Base-by-base conservation (phyloP, 2,113 vertebrate genomes). In the Paradisaea rubra region DNA sequence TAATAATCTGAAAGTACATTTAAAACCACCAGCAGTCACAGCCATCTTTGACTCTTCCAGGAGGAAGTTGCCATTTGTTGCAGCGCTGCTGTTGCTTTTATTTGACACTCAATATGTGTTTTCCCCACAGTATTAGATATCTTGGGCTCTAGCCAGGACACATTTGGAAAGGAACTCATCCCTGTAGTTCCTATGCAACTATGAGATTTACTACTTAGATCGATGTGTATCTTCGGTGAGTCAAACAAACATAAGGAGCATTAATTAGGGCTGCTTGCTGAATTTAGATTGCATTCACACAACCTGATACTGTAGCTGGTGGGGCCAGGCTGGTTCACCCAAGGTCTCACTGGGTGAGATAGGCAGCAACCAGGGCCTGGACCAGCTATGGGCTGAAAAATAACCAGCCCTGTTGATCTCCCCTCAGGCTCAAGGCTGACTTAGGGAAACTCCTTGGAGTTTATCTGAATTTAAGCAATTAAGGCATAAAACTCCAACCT, bases 71-170 rank as follows among this genome's bases (percentile, higher is more conserved):
- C 93, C 81, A 66, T 92, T 94, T 97, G 93, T 94, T 66, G 81
- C 66, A 86, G 80, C 83, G 60, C 81, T 27, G 85, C 85, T 91
- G 89, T 69, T 86, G 65, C 91, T 94, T 96, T 95, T 68, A 88
- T 93, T 78, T 95, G 95, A 97, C 89, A 94, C 69, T 91, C 95
- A 94, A 84, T 94, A 91, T 94, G 93, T 96, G 94, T 94, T 97
- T 96, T 94, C 86, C 94, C 95, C 86, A 86, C 90, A 92, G 92
- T 72, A 80, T 87, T 93, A 76, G 91, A 73, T 95, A 65, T 91
- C 88, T 89, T 95, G 95, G 92, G 83, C 86, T 94, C 86, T 44
- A 21, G 94, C 95, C 96, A 96, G 88, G 88, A 95, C 72, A 74
- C 81, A 87, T 96, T 96, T 93, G 94, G 95, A 91, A 93, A 82